Percentiles rank a stretch among this genome's conserved stretches.
phyloP scores from a whole-genome alignment of 2,113 vertebrate genomes.

The Cygnus atratus region DNA sequence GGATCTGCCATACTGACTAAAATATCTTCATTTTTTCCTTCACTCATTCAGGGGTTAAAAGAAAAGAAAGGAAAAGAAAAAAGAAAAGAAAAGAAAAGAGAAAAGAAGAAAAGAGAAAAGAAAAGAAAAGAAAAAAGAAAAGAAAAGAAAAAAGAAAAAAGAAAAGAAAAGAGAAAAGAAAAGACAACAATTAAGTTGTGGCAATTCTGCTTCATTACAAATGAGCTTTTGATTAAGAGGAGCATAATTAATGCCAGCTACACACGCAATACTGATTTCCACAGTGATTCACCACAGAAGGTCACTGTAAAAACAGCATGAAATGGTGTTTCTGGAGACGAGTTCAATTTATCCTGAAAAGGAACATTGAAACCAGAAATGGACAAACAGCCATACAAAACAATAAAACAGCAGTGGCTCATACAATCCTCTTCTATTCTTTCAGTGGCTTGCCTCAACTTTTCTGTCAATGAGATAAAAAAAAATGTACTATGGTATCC shows the following conservation, averaged over 20 bases:
- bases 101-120: too few relatives aligned
- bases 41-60: not conserved
- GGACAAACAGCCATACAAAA: not conserved
- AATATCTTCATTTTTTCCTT: not conserved
- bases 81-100: too few relatives aligned
- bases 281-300: not conserved
- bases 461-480: not conserved
- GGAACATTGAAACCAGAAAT: not conserved
- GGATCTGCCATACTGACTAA: not conserved
- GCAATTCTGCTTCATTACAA: not conserved
- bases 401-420: not conserved
- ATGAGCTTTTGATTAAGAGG: not conserved
- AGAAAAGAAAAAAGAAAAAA: too few relatives aligned
- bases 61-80: too few relatives aligned
- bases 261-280: accelerated
- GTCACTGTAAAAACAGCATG: not conserved
- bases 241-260: not conserved
- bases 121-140: too few relatives aligned
- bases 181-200: not conserved
- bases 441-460: not conserved
- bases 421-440: not conserved
- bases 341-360: not conserved
- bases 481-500: not conserved
- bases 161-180: not conserved
- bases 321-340: not conserved